Conservation (phyloP, 1,140 invertebrate species). For the Drosophila leontia region DNA sequence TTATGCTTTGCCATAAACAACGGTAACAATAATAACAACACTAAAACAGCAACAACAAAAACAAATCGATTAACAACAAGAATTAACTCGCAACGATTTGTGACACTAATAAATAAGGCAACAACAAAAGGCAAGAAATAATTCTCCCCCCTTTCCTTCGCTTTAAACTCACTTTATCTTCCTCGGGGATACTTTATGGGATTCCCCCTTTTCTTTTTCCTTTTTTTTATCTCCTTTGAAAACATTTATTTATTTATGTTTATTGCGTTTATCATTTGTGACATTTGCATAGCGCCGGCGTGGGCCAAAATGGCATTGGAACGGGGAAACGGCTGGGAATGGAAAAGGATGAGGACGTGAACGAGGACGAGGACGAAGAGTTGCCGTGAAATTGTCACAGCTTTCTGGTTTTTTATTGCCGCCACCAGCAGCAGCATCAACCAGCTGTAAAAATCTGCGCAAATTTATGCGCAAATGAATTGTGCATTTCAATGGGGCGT, state of each 20-base stretch:
- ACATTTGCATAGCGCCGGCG: conserved; percentile 78
- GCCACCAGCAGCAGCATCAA: conserved; percentile 1
- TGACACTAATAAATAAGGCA: conserved; percentile 79
- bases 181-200: conserved; percentile 34
- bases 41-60: conserved; percentile 27
- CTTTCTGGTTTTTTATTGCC: conserved; percentile 66
- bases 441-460: conserved; percentile 68
- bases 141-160: conserved; percentile 16
- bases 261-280: conserved; percentile 82
- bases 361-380: conserved; percentile 37
- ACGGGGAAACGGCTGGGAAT: conserved; percentile 27
- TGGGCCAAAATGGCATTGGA: conserved; percentile 22
- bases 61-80: conserved; percentile 69
- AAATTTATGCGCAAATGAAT: conserved; percentile 79
- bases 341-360: neutral
- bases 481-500: conserved; percentile 72
- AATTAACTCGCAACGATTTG: conserved; percentile 72
- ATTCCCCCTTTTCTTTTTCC: neutral
- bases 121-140: conserved; percentile 20
- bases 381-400: conserved; percentile 74
- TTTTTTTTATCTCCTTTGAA: neutral
- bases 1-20: conserved; percentile 65
- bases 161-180: conserved; percentile 48
- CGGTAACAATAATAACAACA: conserved; percentile 28
- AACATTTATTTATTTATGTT: conserved; percentile 76